Base-by-base conservation (phyloP, 2,888 invertebrate genomes). In the Disparrhopalites patrizii region DNA sequence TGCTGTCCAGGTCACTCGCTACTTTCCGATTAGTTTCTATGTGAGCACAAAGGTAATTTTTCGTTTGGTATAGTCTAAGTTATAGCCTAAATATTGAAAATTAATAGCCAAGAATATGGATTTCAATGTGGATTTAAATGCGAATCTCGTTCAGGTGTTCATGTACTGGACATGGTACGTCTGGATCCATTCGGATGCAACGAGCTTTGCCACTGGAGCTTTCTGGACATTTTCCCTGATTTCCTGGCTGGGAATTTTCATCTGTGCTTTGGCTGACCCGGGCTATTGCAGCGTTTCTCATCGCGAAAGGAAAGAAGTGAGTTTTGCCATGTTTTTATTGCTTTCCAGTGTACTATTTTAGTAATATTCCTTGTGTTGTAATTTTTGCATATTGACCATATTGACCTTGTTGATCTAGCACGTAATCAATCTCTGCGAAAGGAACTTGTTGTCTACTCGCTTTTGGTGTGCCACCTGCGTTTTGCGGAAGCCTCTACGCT, bases 401-500 rank as follows among this genome's bases (percentile, higher is more conserved):
- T 27, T 57, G 36, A 57, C 54, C 62, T 72, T 81, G 47, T n/a
- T n/a, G n/a, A n/a, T n/a, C n/a, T 79, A 91, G 90, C 91, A 91
- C 40, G 93, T 95, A 77, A 86, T 95, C 77, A 91, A 93, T 80
- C 82, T 97, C 78, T 92, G 95, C 20, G 97, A 98, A 81, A 82
- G 87, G 76, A 86, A 87, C 77, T 91, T 91, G 33, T 93, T 94
- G 82, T 88, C 91, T 80, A 88, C 91, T 68, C 85, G 89, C 77
- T 86, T 88, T 77, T 98, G 98, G 82, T 99, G 98, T 82, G 93
- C 92, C 66, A 94, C 96, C 51, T 99, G 98, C 81, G 84, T 99
- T 66, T 91, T 96, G 67, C 86, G 91, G 65, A 86, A 93, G 68
- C 97, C 98, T 68, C 83, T 95, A 77, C 86, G 98, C 77, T 97